Evolutionary conservation across 2,113 vertebrate genomes (phyloP).

Genomic region (Chloroceryle aenea): DNA sequence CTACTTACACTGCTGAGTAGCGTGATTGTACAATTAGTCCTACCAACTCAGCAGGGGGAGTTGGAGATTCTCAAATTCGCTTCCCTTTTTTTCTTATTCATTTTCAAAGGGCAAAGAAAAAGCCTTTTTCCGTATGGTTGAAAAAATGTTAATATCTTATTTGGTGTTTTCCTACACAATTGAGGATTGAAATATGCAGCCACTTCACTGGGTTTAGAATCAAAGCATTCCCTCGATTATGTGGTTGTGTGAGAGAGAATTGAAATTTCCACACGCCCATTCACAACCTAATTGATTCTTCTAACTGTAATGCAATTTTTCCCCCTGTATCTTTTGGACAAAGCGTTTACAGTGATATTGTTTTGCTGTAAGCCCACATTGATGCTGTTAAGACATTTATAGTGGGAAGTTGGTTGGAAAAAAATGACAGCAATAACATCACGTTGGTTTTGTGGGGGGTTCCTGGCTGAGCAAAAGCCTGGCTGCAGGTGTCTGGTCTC

Average conservation of each 20-base stretch:
- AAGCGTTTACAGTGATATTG: slow-evolving; percentile 40
- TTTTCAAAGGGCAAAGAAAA: slow-evolving; percentile 61
- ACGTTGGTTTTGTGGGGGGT: not conserved
- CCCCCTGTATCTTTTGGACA: slow-evolving; percentile 49
- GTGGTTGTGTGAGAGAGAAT: slow-evolving; percentile 55
- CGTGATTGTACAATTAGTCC: slow-evolving; percentile 16
- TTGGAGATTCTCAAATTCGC: slow-evolving; percentile 51
- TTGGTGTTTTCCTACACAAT: slow-evolving; percentile 64
- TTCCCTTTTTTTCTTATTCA: slow-evolving; percentile 1
- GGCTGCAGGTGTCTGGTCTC: not conserved
- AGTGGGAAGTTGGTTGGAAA: not conserved
- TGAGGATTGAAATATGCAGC: slow-evolving; percentile 73
- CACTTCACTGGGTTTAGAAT: slow-evolving; percentile 70
- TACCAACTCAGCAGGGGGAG: slow-evolving; percentile 51
- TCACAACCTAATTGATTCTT: slow-evolving; percentile 78
- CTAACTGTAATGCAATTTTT: slow-evolving; percentile 72
- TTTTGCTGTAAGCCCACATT: slow-evolving; percentile 36
- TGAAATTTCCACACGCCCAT: slow-evolving; percentile 75
- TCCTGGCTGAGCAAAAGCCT: not conserved
- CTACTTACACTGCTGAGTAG: not conserved
- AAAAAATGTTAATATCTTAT: slow-evolving; percentile 62
- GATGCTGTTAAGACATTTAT: slow-evolving; percentile 3
- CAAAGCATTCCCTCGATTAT: slow-evolving; percentile 64
- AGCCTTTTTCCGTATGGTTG: not conserved
- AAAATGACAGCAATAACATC: slow-evolving; percentile 20